Conservation (phyloP, 2,797 vertebrate species). For the Petrocephalus sullivani region DNA sequence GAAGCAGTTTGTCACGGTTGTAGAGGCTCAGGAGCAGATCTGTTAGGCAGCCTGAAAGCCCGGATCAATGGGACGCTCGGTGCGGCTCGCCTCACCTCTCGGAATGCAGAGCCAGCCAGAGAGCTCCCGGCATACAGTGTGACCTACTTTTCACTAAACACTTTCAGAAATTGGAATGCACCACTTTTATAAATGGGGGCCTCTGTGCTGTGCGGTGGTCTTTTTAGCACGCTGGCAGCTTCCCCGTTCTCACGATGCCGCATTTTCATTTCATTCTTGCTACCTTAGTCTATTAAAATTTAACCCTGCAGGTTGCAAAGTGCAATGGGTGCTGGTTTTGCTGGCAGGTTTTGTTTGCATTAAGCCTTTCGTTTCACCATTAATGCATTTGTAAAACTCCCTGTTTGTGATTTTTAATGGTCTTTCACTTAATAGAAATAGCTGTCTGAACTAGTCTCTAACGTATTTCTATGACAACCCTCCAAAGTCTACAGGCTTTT, state of each 20-base stretch:
- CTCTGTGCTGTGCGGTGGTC: background rate
- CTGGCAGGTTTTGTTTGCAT: background rate
- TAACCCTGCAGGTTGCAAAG: background rate
- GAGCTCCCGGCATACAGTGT: background rate
- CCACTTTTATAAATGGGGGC: background rate
- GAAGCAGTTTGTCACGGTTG: background rate
- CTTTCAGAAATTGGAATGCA: background rate
- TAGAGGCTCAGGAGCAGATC: background rate
- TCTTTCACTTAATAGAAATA: background rate
- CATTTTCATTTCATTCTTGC: background rate
- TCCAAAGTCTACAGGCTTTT: background rate
- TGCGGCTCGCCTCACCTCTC: background rate
- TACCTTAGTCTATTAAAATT: background rate
- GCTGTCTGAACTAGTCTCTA: background rate
- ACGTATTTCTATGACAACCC: background rate
- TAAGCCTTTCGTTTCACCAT: background rate
- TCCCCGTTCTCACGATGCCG: background rate
- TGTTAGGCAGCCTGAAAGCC: background rate
- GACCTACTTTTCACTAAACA: conserved; percentile 8
- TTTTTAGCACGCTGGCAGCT: background rate
- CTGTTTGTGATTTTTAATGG: background rate
- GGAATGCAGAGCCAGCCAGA: background rate
- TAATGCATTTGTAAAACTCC: background rate
- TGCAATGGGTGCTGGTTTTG: background rate
- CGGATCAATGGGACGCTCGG: background rate